Conservation (phyloP, 2,888 invertebrate genomes). For the Amblyteles armatorius region DNA sequence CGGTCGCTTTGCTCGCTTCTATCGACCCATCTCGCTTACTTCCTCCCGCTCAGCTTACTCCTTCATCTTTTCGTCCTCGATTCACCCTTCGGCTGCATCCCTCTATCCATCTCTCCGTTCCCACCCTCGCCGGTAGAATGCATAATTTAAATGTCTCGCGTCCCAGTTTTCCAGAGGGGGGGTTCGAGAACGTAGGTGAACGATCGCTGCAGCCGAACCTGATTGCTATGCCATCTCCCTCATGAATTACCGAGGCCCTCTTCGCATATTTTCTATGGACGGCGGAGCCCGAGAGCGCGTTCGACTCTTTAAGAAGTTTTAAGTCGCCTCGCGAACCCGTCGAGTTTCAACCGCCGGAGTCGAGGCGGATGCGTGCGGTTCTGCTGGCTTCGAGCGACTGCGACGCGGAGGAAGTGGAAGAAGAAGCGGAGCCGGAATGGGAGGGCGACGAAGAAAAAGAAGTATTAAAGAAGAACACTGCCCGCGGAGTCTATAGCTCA, state of each 20-base stretch:
- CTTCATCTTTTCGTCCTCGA: constrained; percentile 51
- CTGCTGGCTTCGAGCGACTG: constrained; percentile 29
- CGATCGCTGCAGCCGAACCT: constrained; percentile 66
- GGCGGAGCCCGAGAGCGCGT: constrained; percentile 57
- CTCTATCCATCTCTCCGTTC: constrained; percentile 57
- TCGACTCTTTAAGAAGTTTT: constrained; percentile 73
- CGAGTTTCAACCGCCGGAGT: constrained; percentile 50
- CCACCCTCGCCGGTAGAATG: constrained; percentile 72
- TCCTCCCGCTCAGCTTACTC: constrained; percentile 17
- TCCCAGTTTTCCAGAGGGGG: constrained; percentile 74
- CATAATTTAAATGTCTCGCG: constrained; percentile 80
- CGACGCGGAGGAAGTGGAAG: constrained; percentile 37
- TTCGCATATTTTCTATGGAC: constrained; percentile 74
- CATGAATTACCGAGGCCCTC: constrained; percentile 75
- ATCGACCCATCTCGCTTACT: constrained; percentile 24
- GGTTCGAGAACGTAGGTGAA: constrained; percentile 49
- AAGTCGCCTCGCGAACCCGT: constrained; percentile 65
- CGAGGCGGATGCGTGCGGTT: constrained; percentile 55
- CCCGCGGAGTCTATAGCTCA: constrained; percentile 54
- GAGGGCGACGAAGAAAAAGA: constrained; percentile 35
- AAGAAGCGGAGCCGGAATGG: constrained; percentile 27
- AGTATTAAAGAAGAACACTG: constrained; percentile 53
- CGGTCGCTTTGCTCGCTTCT: constrained; percentile 29
- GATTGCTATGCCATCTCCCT: constrained; percentile 77
- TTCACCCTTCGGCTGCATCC: constrained; percentile 53